Base-by-base conservation (phyloP, 2,888 invertebrate species). In the Pyrrhosoma nymphula region DNA sequence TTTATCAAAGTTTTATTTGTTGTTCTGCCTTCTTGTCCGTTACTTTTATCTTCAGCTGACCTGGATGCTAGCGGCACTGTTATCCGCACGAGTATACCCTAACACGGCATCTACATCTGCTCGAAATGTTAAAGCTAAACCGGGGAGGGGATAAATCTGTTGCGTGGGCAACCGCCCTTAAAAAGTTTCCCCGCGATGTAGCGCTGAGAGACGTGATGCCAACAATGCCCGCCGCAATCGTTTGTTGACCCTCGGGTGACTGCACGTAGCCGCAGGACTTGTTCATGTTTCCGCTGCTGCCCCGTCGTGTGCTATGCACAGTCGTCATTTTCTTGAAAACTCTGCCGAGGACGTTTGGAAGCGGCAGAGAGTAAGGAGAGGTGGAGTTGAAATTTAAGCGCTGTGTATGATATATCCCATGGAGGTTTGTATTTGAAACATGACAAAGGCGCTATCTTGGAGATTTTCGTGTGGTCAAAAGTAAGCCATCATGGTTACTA, bases 191-290 rank as follows among this genome's bases (percentile, higher is more conserved):
- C 69, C 69, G 23, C 69, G 3, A 23, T 69, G 69, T 69, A 60
- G 60, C 60, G 60, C 16, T 20, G 60, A 60, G 60, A 16, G 82
- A 82, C 35, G 35, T 82, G 35, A 82, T 82, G 30, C 35, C 35
- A 14, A 82, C 82, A 35, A 82, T 82, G 30, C 30, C 82, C 35
- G 30, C 26, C 26, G 18, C 30, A 82, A 35, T 82, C 82, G 82
- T 82, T 82, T 82, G 82, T 82, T 82, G 82, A 82, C 82, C 82
- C 82, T 82, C 35, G 26, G 35, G 82, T 82, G 82, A 35, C 35
- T 35, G 35, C 82, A 35, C 82, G 82, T 16, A 30, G 35, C 18
- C 3, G 16, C 35, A 10, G 35, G 82, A 35, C 30, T 82, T 16
- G 26, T 35, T 82, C 82, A 35, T 18, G 35, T 82, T 82, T 82